Conservation (phyloP, 2,113 vertebrate species). For the Deroptyus accipitrinus region DNA sequence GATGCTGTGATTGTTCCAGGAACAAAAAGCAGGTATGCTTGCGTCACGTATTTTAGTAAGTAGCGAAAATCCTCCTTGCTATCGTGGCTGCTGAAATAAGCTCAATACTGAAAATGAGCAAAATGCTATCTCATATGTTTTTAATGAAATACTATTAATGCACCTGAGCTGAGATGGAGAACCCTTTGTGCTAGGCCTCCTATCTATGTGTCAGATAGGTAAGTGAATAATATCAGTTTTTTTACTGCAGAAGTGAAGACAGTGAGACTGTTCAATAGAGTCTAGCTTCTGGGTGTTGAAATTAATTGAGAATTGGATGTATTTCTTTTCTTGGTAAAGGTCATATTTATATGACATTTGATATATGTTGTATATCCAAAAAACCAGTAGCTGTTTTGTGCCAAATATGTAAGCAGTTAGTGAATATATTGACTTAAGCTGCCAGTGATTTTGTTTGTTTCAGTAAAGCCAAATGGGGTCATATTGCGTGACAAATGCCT, state of each 20-base stretch:
- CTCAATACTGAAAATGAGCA: not conserved
- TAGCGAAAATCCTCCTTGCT: not conserved
- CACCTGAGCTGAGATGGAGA: not conserved
- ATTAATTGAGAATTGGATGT: not conserved
- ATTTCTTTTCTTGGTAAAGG: not conserved
- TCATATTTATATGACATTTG: not conserved
- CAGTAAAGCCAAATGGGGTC: not conserved
- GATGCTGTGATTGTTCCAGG: constrained; percentile 71
- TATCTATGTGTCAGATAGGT: not conserved
- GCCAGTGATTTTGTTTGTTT: not conserved
- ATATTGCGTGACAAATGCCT: not conserved
- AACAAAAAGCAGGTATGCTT: constrained; percentile 86
- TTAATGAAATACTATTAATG: not conserved
- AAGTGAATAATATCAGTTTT: not conserved
- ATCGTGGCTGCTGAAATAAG: not conserved
- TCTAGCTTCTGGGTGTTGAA: not conserved
- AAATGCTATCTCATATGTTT: not conserved
- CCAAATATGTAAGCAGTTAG: not conserved
- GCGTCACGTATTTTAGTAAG: not conserved
- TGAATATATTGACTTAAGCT: not conserved
- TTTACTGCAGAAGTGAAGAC: not conserved
- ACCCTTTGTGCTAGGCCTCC: not conserved
- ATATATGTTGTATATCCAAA: not conserved
- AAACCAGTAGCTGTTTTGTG: not conserved
- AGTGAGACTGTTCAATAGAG: not conserved